These are phyloP conservation scores for Tenebrio molitor DNA, from an alignment of 1,140 invertebrate species.

Conservation along the genomic window DNA sequence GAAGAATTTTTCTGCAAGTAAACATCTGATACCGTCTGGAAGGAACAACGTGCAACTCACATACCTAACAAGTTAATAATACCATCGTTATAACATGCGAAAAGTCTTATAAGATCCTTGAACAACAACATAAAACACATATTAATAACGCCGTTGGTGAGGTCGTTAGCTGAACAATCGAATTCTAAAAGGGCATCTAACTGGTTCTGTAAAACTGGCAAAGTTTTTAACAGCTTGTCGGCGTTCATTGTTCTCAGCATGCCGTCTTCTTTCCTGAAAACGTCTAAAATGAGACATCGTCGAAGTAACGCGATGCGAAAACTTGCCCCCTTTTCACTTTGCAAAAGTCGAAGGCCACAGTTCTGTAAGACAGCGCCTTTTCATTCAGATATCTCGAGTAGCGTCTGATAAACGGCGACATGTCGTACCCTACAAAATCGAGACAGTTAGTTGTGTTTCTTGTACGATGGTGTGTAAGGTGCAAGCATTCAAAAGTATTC, in stretches of 20 bases:
- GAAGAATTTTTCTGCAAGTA: slow-evolving; percentile 92
- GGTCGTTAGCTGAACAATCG: slow-evolving; percentile 96
- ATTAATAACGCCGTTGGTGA: slow-evolving; percentile 98
- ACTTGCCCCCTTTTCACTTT: slow-evolving; percentile 98
- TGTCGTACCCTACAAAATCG: slow-evolving; percentile 90
- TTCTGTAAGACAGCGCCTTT: slow-evolving; percentile 97
- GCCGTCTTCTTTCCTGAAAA: slow-evolving; percentile 94
- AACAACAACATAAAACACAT: slow-evolving; percentile 99
- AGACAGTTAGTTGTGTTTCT: not conserved
- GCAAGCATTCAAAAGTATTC: not conserved
- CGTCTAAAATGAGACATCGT: too few species aligned
- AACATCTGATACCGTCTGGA: slow-evolving; percentile 27
- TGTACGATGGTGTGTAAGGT: not conserved
- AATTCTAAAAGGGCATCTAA: slow-evolving; percentile 97
- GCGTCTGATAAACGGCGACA: slow-evolving; percentile 98
- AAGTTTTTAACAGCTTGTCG: slow-evolving; percentile 96
- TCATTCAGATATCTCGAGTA: slow-evolving; percentile 99
- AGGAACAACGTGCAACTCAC: slow-evolving; percentile 31
- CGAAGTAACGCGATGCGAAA: too few species aligned
- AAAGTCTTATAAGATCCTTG: slow-evolving; percentile 97
- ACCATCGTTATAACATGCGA: slow-evolving; percentile 99
- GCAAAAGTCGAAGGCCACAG: slow-evolving; percentile 99
- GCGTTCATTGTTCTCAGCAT: slow-evolving; percentile 96
- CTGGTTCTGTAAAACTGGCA: slow-evolving; percentile 96
- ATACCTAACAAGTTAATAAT: slow-evolving; percentile 97